Percentiles rank a stretch among this genome's conserved stretches.
phyloP scores from a whole-genome alignment of 53 echinoderm and acorn worm species.

The Paracentrotus lividus region DNA sequence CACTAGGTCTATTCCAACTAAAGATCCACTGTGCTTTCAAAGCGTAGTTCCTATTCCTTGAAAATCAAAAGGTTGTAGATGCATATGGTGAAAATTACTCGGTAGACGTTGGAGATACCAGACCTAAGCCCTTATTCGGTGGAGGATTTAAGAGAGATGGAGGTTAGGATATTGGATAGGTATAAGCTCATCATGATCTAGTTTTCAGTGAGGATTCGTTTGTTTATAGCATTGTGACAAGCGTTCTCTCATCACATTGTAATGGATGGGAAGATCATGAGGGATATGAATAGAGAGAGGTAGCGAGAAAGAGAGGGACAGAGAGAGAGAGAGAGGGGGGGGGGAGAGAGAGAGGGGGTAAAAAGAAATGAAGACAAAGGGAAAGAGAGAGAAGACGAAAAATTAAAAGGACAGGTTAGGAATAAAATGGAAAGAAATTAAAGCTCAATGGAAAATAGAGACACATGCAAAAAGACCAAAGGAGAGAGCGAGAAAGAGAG shows the following conservation, averaged over 20 bases:
- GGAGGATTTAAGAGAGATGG: slow-evolving; percentile 39
- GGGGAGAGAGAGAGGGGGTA: no score
- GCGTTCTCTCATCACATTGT: slow-evolving; percentile 22
- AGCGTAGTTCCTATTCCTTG: not conserved
- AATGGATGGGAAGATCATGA: slow-evolving; percentile 43
- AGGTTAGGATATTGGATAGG: slow-evolving; percentile 9
- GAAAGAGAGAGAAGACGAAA: not conserved
- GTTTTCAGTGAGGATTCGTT: slow-evolving; percentile 34
- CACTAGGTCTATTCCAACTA: not conserved
- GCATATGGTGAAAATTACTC: slow-evolving; percentile 34
- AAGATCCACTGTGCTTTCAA: not conserved
- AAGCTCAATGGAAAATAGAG: not conserved
- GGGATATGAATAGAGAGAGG: not conserved
- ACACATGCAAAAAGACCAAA: not conserved
- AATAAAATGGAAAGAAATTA: no score
- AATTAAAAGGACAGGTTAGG: not conserved
- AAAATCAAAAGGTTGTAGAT: not conserved
- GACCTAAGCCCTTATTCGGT: slow-evolving; percentile 4
- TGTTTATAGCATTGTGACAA: slow-evolving; percentile 61
- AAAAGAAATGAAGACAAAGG: not conserved
- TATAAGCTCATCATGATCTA: not conserved
- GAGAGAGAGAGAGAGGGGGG: not conserved
- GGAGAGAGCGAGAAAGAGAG: not conserved
- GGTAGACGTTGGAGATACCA: slow-evolving; percentile 3
- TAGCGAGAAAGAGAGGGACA: not conserved